Percentiles rank a stretch among this genome's conserved stretches.
phyloP scores from a whole-genome alignment of 2,113 vertebrate genomes.

The Tichodroma muraria region DNA sequence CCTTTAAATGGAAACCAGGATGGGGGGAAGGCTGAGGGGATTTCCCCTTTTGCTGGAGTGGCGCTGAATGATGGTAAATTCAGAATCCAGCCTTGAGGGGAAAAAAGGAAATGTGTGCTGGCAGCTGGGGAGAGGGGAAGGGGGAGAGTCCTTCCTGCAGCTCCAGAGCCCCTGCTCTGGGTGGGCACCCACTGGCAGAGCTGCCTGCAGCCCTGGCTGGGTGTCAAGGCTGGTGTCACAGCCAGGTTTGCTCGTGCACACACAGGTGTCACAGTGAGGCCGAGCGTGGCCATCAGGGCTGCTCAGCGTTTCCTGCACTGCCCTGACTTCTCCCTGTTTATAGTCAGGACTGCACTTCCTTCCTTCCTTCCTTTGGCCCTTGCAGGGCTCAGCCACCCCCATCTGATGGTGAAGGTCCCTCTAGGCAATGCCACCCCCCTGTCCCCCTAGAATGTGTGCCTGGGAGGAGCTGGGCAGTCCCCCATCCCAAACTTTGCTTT shows the following conservation, averaged over 20 bases:
- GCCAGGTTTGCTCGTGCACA: neutral
- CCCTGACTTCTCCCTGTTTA: neutral
- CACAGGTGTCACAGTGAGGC: fast-evolving
- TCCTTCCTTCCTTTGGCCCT: neutral
- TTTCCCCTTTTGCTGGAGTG: neutral
- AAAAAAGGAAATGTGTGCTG: neutral
- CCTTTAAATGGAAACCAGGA: conserved; percentile 18
- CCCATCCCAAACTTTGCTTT: neutral
- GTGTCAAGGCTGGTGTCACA: neutral
- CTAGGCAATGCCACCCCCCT: fast-evolving
- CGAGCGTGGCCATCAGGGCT: fast-evolving
- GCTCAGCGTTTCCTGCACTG: neutral
- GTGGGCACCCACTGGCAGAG: neutral
- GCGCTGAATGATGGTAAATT: neutral
- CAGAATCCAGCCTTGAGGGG: neutral
- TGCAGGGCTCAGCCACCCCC: no score
- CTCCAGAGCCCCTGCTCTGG: neutral
- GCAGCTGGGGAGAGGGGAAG: neutral
- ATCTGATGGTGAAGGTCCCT: neutral
- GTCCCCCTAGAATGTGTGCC: fast-evolving
- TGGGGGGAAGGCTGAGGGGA: neutral
- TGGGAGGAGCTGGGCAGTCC: no score
- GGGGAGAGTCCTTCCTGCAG: neutral
- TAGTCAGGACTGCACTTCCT: neutral
- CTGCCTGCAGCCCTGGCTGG: neutral